Evolutionary conservation across 2,113 vertebrate species (phyloP).

Genomic region (Anarrhichthys ocellatus): DNA sequence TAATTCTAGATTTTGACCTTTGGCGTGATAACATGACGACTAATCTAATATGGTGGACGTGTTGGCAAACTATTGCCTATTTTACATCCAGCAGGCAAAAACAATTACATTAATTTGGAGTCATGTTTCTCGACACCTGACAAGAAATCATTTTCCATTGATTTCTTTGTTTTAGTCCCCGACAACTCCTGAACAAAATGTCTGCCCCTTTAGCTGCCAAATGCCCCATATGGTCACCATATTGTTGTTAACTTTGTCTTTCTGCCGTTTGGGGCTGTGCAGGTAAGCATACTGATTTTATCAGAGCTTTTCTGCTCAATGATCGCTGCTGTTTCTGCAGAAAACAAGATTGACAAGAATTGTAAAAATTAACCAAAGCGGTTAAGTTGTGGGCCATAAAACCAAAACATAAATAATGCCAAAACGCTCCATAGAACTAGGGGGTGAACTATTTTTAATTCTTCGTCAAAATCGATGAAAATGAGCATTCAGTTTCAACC

Average conservation of each 20-base stretch:
- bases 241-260: background rate
- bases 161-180: background rate
- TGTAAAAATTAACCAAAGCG: background rate
- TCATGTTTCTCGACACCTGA: background rate
- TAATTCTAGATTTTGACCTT: conserved; percentile 15
- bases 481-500: too few species aligned
- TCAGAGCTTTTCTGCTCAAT: background rate
- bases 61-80: background rate
- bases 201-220: background rate
- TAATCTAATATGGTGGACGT: background rate
- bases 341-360: background rate
- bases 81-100: background rate
- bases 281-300: background rate
- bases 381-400: background rate
- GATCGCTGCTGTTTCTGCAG: background rate
- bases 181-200: background rate
- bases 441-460: too few species aligned
- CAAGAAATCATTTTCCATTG: background rate
- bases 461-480: too few species aligned
- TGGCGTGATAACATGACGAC: background rate
- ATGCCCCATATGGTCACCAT: background rate
- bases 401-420: background rate
- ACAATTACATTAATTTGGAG: background rate
- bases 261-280: background rate
- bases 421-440: background rate